A percentile compares a stretch with the other conserved stretches of the same genome.
Conservation (phyloP, 23 tunicate genomes). For the Botrylloides violaceus region DNA sequence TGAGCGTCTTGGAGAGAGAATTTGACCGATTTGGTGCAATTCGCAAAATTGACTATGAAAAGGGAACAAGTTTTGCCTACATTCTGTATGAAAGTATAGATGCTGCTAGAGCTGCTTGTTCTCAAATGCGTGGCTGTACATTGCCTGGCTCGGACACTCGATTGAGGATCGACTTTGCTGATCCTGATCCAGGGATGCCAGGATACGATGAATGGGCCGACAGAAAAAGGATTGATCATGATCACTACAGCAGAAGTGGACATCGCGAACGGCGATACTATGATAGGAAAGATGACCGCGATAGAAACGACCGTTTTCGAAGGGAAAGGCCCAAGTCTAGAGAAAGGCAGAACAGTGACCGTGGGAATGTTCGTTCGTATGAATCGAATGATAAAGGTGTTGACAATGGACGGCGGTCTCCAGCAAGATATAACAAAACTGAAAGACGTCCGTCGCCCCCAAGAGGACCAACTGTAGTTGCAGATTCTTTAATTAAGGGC, state of each 20-base stretch:
- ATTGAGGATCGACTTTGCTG: conserved; percentile 75
- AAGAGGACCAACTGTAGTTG: neutral
- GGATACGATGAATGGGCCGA: conserved; percentile 49
- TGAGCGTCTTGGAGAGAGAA: conserved; percentile 67
- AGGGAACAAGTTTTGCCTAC: conserved; percentile 56
- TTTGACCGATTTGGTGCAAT: conserved; percentile 95
- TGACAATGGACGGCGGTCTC: conserved; percentile 9
- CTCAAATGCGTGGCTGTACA: conserved; percentile 88
- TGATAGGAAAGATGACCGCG: conserved; percentile 17
- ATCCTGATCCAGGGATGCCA: conserved; percentile 59
- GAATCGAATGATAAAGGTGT: neutral
- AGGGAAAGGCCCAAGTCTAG: neutral
- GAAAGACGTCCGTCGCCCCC: conserved; percentile 7
- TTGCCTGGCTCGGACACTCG: conserved; percentile 87
- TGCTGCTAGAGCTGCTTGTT: conserved; percentile 90
- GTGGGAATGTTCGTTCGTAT: neutral
- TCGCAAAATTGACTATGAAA: conserved; percentile 64
- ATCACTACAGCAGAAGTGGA: conserved; percentile 9
- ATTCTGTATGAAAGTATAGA: conserved; percentile 85
- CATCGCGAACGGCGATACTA: conserved; percentile 8
- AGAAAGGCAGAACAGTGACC: neutral
- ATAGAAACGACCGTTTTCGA: neutral
- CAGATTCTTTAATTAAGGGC: neutral
- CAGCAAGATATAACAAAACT: neutral
- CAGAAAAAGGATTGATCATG: conserved; percentile 9